Conservation (phyloP, 2,888 invertebrate genomes). For the Blastobasis lacticolella region DNA sequence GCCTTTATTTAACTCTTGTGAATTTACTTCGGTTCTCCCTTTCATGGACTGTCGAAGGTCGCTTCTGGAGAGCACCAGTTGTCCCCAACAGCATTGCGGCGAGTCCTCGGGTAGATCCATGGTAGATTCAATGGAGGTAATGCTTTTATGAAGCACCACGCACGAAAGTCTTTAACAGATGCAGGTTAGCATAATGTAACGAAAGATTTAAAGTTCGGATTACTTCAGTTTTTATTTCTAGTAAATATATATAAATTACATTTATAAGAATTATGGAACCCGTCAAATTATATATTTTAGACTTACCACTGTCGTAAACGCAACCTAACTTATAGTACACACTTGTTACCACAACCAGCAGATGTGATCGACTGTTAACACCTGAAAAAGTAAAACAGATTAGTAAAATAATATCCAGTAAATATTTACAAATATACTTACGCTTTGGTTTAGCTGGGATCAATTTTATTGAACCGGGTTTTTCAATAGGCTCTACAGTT, state of each 20-base stretch:
- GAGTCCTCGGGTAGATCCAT: slow-evolving; percentile 34
- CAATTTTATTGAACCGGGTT: slow-evolving; percentile 88
- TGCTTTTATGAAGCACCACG: slow-evolving; percentile 32
- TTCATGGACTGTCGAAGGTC: slow-evolving; percentile 27
- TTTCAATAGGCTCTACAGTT: slow-evolving; percentile 76
- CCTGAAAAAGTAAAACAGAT: slow-evolving; percentile 64
- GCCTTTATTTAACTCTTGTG: neutral
- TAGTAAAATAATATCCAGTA: slow-evolving; percentile 29
- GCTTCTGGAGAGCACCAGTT: slow-evolving; percentile 39
- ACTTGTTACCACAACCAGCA: slow-evolving; percentile 28
- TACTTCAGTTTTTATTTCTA: slow-evolving; percentile 63
- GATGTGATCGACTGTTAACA: slow-evolving; percentile 20
- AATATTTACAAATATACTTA: slow-evolving; percentile 77
- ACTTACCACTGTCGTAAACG: slow-evolving; percentile 58
- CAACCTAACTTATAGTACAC: slow-evolving; percentile 43
- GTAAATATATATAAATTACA: slow-evolving; percentile 50
- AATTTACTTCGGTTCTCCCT: slow-evolving; percentile 23
- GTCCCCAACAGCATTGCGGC: slow-evolving; percentile 37
- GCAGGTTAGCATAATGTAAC: slow-evolving; percentile 30
- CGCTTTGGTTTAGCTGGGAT: slow-evolving; percentile 93
- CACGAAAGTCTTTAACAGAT: slow-evolving; percentile 49
- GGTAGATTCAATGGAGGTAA: slow-evolving; percentile 30
- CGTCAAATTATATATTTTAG: slow-evolving; percentile 64
- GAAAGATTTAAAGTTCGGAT: slow-evolving; percentile 46
- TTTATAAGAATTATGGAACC: slow-evolving; percentile 48